Evolutionary conservation across 2,888 invertebrate species (phyloP).

Genomic region (Melinopterus prodromus): DNA sequence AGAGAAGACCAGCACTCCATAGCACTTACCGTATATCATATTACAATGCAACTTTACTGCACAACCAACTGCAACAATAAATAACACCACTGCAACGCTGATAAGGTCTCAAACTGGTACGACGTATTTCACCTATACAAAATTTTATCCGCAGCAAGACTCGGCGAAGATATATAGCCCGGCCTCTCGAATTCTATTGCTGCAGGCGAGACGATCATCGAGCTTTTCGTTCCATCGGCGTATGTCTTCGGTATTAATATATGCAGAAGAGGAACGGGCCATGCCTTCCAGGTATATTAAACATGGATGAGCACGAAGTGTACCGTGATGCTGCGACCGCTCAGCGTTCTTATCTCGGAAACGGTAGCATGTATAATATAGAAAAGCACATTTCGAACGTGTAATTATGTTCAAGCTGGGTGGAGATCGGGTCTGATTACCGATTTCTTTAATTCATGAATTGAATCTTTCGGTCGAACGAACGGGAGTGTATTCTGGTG

Average conservation of each 20-base stretch:
- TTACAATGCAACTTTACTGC: neutral
- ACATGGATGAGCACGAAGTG: slow-evolving; percentile 37
- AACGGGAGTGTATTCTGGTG: slow-evolving; percentile 38
- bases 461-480: slow-evolving; percentile 35
- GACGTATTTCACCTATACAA: neutral
- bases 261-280: neutral
- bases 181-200: slow-evolving; percentile 16
- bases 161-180: neutral
- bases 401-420: slow-evolving; percentile 57
- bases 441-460: slow-evolving; percentile 47
- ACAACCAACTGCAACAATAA: neutral
- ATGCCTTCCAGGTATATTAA: slow-evolving; percentile 34
- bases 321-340: slow-evolving; percentile 37
- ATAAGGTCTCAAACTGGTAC: neutral
- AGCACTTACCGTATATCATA: slow-evolving; percentile 4
- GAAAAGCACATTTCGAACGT: slow-evolving; percentile 55
- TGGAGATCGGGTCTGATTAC: slow-evolving; percentile 21
- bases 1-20: neutral
- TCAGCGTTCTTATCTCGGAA: slow-evolving; percentile 48
- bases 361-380: slow-evolving; percentile 59
- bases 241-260: neutral
- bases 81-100: neutral
- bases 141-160: neutral
- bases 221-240: neutral
- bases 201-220: neutral